These are phyloP conservation scores for Punctoribates punctum DNA, from an alignment of 2,888 invertebrate genomes.

Conservation along the genomic window DNA sequence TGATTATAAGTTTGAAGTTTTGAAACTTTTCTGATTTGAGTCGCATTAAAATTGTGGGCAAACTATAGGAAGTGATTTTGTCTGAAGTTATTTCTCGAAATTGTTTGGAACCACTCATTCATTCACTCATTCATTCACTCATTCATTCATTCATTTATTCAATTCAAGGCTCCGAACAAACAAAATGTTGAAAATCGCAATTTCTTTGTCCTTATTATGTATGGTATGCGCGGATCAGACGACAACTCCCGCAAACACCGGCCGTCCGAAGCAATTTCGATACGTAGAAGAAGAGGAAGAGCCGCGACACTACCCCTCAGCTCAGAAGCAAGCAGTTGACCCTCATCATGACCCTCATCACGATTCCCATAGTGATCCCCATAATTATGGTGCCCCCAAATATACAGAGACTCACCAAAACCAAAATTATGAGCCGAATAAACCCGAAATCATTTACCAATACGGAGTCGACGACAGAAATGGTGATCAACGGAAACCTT, in stretches of 20 bases:
- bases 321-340: background rate
- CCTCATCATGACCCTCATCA: slow-evolving; percentile 16
- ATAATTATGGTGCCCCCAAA: slow-evolving; percentile 7
- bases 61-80: too few relatives aligned
- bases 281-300: slow-evolving; percentile 11
- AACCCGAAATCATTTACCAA: background rate
- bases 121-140: too few relatives aligned
- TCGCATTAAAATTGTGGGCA: too few relatives aligned
- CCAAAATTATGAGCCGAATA: background rate
- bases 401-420: background rate
- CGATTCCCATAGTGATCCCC: too few relatives aligned
- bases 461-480: background rate
- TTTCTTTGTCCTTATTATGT: background rate
- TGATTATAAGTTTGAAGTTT: too few relatives aligned
- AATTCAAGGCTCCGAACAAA: background rate
- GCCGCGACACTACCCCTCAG: too few relatives aligned
- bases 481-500: background rate
- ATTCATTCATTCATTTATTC: too few relatives aligned
- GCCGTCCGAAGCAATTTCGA: background rate
- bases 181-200: background rate
- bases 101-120: too few relatives aligned
- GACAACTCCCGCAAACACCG: background rate
- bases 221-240: background rate
- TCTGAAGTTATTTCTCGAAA: too few relatives aligned
- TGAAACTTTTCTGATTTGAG: too few relatives aligned